A percentile compares a stretch with the other conserved stretches of the same genome.
Conservation (phyloP, 2,797 vertebrate genomes). For the Kryptolebias ocellatus region DNA sequence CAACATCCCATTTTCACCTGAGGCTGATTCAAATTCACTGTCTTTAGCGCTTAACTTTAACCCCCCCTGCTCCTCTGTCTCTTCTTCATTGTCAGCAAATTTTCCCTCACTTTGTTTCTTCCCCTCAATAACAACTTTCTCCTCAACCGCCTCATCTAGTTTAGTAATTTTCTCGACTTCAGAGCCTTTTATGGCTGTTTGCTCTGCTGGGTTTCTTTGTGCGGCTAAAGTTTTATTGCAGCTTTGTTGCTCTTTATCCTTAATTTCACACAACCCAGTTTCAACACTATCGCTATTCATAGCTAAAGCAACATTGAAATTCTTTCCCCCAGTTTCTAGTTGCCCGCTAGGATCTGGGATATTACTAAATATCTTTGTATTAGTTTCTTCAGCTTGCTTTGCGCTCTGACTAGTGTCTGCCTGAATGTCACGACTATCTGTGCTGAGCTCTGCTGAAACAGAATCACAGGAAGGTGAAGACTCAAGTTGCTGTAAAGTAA, state of each 20-base stretch:
- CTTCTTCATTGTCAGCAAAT: constrained; percentile 38
- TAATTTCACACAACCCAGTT: constrained; percentile 54
- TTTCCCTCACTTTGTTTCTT: constrained; percentile 38
- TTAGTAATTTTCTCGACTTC: constrained; percentile 49
- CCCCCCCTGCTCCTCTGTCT: constrained; percentile 30
- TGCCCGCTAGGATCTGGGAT: constrained; percentile 19
- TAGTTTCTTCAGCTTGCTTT: constrained; percentile 42
- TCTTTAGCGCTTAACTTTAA: constrained; percentile 42
- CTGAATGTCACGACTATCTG: constrained; percentile 40
- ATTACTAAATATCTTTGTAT: constrained; percentile 20
- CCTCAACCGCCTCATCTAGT: constrained; percentile 57
- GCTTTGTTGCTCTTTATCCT: constrained; percentile 50
- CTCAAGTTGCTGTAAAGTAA: constrained; percentile 52
- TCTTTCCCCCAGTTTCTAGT: constrained; percentile 36
- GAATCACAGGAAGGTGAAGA: constrained; percentile 40
- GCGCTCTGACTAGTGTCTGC: constrained; percentile 23
- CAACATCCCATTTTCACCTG: constrained; percentile 19
- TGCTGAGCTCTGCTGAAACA: constrained; percentile 44
- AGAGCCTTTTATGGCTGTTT: constrained; percentile 58
- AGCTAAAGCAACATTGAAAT: constrained; percentile 15
- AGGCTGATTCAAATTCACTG: constrained; percentile 24
- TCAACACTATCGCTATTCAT: constrained; percentile 41
- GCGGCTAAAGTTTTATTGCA: constrained; percentile 46
- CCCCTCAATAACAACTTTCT: constrained; percentile 47
- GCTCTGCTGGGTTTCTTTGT: constrained; percentile 47